Base-by-base conservation (phyloP, 2,113 vertebrate species). In the Paracanthobrama guichenoti region DNA sequence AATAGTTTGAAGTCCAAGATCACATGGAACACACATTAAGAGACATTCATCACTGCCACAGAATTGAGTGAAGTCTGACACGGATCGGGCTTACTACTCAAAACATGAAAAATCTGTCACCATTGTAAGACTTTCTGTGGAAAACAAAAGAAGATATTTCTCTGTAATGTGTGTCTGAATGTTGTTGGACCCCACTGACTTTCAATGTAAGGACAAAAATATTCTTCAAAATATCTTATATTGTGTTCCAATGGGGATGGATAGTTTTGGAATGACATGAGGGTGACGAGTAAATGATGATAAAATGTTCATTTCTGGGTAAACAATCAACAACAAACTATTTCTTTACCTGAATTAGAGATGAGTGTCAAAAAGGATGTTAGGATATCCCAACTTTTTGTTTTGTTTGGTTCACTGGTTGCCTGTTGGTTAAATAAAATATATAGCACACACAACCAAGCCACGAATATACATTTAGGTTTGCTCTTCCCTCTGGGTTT, bases 301-400 rank as follows among this genome's bases (percentile, higher is more conserved):
- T 3, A 35, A 67, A 35, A 35, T 16, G 16, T 35, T 1, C 1
- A 39, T 20, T 67, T 31, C 28, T 35, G 28, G 28, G 6, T 66
- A 18, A 18, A 39, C 64, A 4, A 20, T 28, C 62, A 3, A 46
- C 35, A 77, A 59, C 22, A 18, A 69, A 2, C 14, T 10, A n/a
- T 44, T 39, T 26, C 62, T 85, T 35, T 84, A 94, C 94, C 85
- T 0, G 1, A 0, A 0, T 26, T 0, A 20, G 46, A 1, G 86
- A 94, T 92, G 1, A 3, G 87, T 0, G 20, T 0, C 50, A 95
- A 82, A 67, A 89, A 91, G 2, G 84, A 85, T 2, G 90, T 82
- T 73, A 95, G 81, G 0, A 0, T 92, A 0, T 77, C 64, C 94
- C 94, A 95, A 83, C 75, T 78, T 0, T 55, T 77, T 42, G 92